Evolutionary conservation across 1,140 invertebrate genomes (phyloP).

Genomic region (Mylabris phalerata): DNA sequence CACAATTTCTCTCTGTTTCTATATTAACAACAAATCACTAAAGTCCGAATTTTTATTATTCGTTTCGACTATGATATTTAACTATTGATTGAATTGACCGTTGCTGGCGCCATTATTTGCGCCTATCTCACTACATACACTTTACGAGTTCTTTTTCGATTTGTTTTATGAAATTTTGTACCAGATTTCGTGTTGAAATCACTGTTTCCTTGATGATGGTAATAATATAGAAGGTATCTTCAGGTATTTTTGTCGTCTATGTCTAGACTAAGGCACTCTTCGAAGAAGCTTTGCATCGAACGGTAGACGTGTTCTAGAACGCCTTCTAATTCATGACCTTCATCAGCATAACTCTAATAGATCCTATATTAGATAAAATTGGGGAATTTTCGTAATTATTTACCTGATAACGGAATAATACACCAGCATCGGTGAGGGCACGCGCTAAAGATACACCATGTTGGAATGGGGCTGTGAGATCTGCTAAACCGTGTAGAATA

Average conservation of each 20-base stretch:
- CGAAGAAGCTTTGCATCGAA: slow-evolving; percentile 79
- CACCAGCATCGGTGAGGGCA: slow-evolving; percentile 75
- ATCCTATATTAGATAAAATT: neutral
- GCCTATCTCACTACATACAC: too few relatives aligned
- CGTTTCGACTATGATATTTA: slow-evolving; percentile 21
- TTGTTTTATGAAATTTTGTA: too few relatives aligned
- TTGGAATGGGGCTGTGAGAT: slow-evolving; percentile 87
- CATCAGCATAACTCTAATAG: slow-evolving; percentile 73
- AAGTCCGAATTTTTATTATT: neutral
- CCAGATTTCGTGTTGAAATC: too few relatives aligned
- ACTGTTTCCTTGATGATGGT: neutral
- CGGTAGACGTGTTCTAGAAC: slow-evolving; percentile 76
- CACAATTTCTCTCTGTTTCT: slow-evolving; percentile 12
- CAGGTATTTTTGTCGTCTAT: slow-evolving; percentile 44
- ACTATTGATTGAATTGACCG: slow-evolving; percentile 16
- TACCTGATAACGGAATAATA: slow-evolving; percentile 89
- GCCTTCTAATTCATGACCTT: slow-evolving; percentile 68
- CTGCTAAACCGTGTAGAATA: slow-evolving; percentile 82
- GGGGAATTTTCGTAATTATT: slow-evolving; percentile 2
- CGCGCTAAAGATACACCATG: slow-evolving; percentile 83
- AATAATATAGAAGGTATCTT: slow-evolving; percentile 16
- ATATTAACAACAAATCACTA: slow-evolving; percentile 21
- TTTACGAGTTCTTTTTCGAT: too few relatives aligned
- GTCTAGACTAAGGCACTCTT: slow-evolving; percentile 76
- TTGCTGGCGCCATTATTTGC: neutral